phyloP scores from a whole-genome alignment of 1,140 invertebrate species.

The Eubasilissa regina region DNA sequence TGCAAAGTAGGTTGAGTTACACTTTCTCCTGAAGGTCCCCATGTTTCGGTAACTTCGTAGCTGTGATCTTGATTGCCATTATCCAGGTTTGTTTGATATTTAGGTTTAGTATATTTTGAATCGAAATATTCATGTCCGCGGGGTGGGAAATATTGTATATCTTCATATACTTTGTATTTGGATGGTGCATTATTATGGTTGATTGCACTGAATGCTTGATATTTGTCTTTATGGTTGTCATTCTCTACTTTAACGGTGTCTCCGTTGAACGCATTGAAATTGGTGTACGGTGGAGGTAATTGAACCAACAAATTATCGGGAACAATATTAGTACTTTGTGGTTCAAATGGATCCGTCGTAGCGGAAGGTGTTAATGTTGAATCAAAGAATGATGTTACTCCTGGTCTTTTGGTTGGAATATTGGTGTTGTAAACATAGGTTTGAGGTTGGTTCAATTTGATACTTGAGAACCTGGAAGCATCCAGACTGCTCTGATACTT shows the following conservation, averaged over 20 bases:
- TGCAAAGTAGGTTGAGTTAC: constrained; percentile 58
- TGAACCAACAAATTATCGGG: constrained; percentile 57
- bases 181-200: constrained; percentile 26
- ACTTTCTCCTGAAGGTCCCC: constrained; percentile 59
- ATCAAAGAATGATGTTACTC: constrained; percentile 55
- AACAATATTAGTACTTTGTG: constrained; percentile 54
- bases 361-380: constrained; percentile 42
- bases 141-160: constrained; percentile 52
- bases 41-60: constrained; percentile 70
- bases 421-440: constrained; percentile 66
- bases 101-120: constrained; percentile 47
- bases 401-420: constrained; percentile 61
- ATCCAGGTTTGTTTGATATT: constrained; percentile 20
- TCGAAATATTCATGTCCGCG: constrained; percentile 55
- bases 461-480: constrained; percentile 31
- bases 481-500: constrained; percentile 60
- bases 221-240: constrained; percentile 41
- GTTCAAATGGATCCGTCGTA: constrained; percentile 54
- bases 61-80: constrained; percentile 57
- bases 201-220: constrained; percentile 40
- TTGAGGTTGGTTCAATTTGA: constrained; percentile 59
- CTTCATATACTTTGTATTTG: constrained; percentile 50
- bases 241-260: constrained; percentile 34
- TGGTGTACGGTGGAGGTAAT: constrained; percentile 55
- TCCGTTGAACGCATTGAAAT: constrained; percentile 34